Conservation (phyloP, 2,797 vertebrate species). For the Cichlasoma orientale region DNA sequence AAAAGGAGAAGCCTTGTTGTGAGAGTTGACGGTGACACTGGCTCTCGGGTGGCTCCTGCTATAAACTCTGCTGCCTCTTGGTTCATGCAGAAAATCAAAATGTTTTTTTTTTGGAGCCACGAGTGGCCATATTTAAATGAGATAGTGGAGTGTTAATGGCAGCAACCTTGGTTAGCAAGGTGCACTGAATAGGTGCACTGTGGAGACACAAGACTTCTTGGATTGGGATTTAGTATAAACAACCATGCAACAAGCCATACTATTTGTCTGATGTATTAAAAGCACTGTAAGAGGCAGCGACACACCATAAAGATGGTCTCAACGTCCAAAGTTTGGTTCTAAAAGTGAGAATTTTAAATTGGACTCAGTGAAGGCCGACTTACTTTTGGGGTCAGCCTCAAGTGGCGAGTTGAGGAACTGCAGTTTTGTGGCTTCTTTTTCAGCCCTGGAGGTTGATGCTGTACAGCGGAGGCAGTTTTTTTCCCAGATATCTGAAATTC, state of each 20-base stretch:
- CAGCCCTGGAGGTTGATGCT: too few relatives aligned
- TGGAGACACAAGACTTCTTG: background rate
- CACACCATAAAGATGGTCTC: background rate
- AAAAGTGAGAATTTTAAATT: background rate
- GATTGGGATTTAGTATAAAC: background rate
- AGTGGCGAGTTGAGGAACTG: too few relatives aligned
- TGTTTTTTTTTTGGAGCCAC: background rate
- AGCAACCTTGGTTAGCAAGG: background rate
- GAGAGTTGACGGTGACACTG: too few relatives aligned
- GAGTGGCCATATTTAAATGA: background rate
- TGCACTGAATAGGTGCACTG: background rate
- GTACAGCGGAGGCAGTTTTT: background rate
- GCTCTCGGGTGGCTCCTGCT: too few relatives aligned
- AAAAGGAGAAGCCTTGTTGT: too few relatives aligned
- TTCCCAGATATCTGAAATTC: too few relatives aligned
- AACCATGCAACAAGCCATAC: background rate
- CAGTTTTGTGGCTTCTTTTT: too few relatives aligned
- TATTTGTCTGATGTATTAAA: background rate
- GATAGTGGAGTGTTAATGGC: background rate
- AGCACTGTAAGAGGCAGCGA: background rate
- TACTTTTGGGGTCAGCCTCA: too few relatives aligned
- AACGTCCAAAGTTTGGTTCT: background rate
- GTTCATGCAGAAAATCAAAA: too few relatives aligned
- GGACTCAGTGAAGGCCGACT: too few relatives aligned
- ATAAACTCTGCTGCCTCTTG: too few relatives aligned